These are phyloP conservation scores for Cebidichthys violaceus DNA, from an alignment of 2,113 vertebrate genomes.

Conservation along the genomic window DNA sequence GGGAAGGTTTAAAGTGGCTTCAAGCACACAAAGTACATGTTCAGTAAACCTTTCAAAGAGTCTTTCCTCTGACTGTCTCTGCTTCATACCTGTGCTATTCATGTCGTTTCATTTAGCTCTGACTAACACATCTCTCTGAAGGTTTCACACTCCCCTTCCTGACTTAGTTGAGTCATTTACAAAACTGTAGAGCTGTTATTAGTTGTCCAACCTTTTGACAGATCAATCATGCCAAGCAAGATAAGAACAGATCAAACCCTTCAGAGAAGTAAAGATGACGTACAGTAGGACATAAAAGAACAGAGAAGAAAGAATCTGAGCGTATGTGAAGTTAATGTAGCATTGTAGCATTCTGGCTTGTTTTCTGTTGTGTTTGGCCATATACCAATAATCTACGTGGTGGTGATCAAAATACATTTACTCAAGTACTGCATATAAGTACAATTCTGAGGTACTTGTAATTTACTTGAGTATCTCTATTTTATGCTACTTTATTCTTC, in stretches of 20 bases:
- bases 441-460: background rate
- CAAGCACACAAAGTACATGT: background rate
- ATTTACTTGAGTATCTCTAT: background rate
- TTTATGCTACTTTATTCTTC: background rate
- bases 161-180: constrained; percentile 13
- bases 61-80: constrained; percentile 1
- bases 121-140: constrained; percentile 33
- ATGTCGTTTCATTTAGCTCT: constrained; percentile 13
- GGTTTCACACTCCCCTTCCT: background rate
- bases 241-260: background rate
- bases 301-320: background rate
- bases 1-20: background rate
- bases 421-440: background rate
- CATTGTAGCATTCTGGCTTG: background rate
- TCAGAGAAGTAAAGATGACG: background rate
- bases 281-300: background rate
- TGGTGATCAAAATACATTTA: background rate
- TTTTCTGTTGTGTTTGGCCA: background rate
- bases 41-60: constrained; percentile 1
- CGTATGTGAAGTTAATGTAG: background rate
- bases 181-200: constrained; percentile 1
- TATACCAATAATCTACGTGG: background rate
- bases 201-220: background rate
- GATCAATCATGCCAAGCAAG: constrained; percentile 10
- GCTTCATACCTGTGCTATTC: constrained; percentile 22